These are phyloP conservation scores for Xerus rutilus DNA, from an alignment of 2,797 vertebrate genomes.

Conservation along the genomic window DNA sequence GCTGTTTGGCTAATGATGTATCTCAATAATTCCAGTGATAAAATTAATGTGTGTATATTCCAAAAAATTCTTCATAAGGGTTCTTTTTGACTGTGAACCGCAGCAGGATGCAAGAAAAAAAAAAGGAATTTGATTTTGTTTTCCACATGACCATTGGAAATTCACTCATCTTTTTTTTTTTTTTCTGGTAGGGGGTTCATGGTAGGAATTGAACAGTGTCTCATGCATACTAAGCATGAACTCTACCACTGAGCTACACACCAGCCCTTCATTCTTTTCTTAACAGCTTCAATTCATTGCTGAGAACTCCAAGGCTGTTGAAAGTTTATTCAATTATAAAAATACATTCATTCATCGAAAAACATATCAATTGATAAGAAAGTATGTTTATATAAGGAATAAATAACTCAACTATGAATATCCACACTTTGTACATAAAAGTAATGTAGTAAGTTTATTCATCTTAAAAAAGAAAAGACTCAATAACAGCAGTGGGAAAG, in stretches of 20 bases:
- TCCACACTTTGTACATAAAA: background rate
- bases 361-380: background rate
- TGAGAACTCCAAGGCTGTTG: background rate
- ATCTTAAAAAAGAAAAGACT: background rate
- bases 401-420: background rate
- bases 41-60: background rate
- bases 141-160: background rate
- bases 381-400: background rate
- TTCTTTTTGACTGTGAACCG: background rate
- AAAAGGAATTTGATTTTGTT: background rate
- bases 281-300: background rate
- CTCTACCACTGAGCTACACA: background rate
- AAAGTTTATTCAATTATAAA: background rate
- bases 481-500: background rate
- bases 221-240: background rate
- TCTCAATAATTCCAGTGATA: background rate
- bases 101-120: background rate
- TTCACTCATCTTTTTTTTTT: background rate
- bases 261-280: background rate
- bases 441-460: background rate
- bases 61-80: background rate
- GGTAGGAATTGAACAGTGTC: too few relatives aligned
- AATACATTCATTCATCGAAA: background rate
- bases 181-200: background rate
- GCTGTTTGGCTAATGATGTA: background rate